Conservation (phyloP, 2,797 vertebrate species). For the Falco columbarius region DNA sequence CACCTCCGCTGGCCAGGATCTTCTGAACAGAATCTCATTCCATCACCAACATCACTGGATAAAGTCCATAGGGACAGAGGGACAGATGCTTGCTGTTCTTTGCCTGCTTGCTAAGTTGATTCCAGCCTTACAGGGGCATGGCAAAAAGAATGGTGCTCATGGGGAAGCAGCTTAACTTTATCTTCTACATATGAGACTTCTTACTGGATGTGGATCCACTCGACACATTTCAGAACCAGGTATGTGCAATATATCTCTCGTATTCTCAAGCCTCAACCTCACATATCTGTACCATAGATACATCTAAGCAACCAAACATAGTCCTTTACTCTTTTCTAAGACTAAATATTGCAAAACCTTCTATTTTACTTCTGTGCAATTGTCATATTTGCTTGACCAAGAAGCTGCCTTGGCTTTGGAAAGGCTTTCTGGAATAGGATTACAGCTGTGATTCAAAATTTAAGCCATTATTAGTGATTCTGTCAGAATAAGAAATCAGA, state of each 20-base stretch:
- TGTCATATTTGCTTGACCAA: neutral
- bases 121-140: neutral
- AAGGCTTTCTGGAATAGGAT: neutral
- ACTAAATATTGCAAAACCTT: neutral
- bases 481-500: constrained; percentile 73
- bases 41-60: neutral
- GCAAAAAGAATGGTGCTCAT: neutral
- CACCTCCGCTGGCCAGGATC: neutral
- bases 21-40: neutral
- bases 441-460: constrained; percentile 67
- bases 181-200: neutral
- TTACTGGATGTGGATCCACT: neutral
- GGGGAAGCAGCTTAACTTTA: neutral
- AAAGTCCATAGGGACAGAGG: neutral
- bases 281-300: neutral
- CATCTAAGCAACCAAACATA: neutral
- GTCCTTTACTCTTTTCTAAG: neutral
- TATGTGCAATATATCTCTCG: neutral
- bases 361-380: neutral
- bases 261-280: neutral
- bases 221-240: neutral
- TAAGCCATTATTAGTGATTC: constrained; percentile 58
- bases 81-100: neutral
- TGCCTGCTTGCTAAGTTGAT: neutral
- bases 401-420: neutral